These are phyloP conservation scores for Tachysurus vachellii DNA, from an alignment of 2,113 vertebrate species.

Conservation along the genomic window DNA sequence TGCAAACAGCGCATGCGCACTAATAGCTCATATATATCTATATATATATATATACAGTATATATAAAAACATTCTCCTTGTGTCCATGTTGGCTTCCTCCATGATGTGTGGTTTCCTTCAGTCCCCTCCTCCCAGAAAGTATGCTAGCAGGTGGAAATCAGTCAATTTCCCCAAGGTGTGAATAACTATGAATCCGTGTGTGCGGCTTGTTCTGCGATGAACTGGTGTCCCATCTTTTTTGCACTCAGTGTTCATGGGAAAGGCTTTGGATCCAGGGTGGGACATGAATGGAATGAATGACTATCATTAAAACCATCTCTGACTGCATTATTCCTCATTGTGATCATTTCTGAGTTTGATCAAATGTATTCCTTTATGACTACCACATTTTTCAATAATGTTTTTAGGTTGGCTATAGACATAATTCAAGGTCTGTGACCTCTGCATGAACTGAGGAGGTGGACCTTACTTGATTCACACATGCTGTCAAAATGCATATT, in stretches of 20 bases:
- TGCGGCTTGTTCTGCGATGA: background rate
- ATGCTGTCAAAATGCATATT: background rate
- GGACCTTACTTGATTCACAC: background rate
- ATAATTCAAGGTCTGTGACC: background rate
- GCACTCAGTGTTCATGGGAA: background rate
- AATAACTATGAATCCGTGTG: background rate
- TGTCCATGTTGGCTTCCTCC: background rate
- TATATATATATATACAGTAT: too few species aligned
- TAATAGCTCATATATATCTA: too few species aligned
- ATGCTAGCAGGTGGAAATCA: background rate
- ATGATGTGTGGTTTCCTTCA: background rate
- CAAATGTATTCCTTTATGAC: too few species aligned
- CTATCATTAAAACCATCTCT: background rate
- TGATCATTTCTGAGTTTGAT: background rate
- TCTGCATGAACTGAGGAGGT: background rate
- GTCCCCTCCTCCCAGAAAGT: background rate
- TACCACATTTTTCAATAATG: background rate
- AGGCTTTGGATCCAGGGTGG: background rate
- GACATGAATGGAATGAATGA: background rate
- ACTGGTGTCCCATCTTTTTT: background rate
- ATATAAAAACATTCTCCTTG: background rate
- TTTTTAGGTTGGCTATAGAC: background rate
- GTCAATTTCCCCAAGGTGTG: background rate
- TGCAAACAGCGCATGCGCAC: conserved; percentile 36
- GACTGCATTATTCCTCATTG: background rate